Evolutionary conservation across 2,113 vertebrate genomes (phyloP).

Genomic region (Oenanthe oenanthe): DNA sequence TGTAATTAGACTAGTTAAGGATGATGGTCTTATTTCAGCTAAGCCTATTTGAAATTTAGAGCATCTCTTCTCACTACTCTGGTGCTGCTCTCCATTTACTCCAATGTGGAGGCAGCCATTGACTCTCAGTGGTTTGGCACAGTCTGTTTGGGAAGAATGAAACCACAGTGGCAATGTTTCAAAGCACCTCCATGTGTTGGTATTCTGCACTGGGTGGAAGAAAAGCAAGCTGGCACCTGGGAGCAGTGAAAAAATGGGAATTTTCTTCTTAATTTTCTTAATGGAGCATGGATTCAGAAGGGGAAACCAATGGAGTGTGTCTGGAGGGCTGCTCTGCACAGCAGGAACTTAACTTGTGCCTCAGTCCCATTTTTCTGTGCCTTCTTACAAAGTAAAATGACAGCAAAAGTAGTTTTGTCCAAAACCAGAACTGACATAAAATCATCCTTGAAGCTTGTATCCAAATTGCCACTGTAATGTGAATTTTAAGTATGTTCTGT

Average conservation of each 20-base stretch:
- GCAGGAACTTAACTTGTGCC: neutral
- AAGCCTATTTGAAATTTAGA: neutral
- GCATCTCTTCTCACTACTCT: neutral
- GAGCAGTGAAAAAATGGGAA: neutral
- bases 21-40: neutral
- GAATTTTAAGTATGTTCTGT: neutral
- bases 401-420: neutral
- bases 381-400: neutral
- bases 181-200: neutral
- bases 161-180: neutral
- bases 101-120: neutral
- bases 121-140: neutral
- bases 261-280: neutral
- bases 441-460: neutral
- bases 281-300: neutral
- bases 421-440: neutral
- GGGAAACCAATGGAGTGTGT: accelerated
- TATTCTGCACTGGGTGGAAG: neutral
- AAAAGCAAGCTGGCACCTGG: neutral
- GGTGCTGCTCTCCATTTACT: neutral
- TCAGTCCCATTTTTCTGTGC: neutral
- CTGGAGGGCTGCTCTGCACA: neutral
- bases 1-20: neutral
- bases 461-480: neutral
- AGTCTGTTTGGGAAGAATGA: neutral